Percentiles rank a stretch among this genome's conserved stretches.
phyloP scores from a whole-genome alignment of 1,140 invertebrate species.

The Drosophila paulistorum region DNA sequence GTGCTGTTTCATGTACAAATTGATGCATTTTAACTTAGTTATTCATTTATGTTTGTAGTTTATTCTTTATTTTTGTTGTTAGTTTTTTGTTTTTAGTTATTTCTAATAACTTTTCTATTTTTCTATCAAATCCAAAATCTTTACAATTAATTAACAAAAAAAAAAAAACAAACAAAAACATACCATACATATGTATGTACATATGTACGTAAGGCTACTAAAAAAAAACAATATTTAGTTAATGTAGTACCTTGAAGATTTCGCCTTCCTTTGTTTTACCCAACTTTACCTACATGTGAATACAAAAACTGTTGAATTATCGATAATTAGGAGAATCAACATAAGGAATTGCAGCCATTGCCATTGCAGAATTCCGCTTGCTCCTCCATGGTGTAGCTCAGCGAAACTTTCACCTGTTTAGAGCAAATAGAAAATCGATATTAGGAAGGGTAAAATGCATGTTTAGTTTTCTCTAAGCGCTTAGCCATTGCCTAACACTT shows the following conservation, averaged over 20 bases:
- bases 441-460: too few species aligned
- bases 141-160: constrained; percentile 80
- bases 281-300: constrained; percentile 53
- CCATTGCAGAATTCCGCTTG: constrained; percentile 12
- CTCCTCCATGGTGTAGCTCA: constrained; percentile 85
- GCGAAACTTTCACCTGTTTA: constrained; percentile 86
- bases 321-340: constrained; percentile 40
- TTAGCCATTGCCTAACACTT: too few species aligned
- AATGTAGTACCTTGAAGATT: constrained; percentile 13
- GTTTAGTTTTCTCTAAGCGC: too few species aligned
- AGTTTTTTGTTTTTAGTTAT: constrained; percentile 68
- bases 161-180: constrained; percentile 22
- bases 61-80: constrained; percentile 38
- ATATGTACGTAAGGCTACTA: constrained; percentile 34
- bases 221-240: constrained; percentile 28
- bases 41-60: constrained; percentile 23
- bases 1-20: constrained; percentile 76
- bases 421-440: neutral
- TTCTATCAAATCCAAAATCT: constrained; percentile 57
- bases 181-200: too few species aligned
- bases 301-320: constrained; percentile 30
- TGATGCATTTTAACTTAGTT: constrained; percentile 64
- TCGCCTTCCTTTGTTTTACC: constrained; percentile 7
- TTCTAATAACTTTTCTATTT: constrained; percentile 68
- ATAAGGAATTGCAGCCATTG: constrained; percentile 42